These are phyloP conservation scores for Eudasyphora cyanicolor DNA, from an alignment of 2,888 invertebrate genomes.

Conservation along the genomic window DNA sequence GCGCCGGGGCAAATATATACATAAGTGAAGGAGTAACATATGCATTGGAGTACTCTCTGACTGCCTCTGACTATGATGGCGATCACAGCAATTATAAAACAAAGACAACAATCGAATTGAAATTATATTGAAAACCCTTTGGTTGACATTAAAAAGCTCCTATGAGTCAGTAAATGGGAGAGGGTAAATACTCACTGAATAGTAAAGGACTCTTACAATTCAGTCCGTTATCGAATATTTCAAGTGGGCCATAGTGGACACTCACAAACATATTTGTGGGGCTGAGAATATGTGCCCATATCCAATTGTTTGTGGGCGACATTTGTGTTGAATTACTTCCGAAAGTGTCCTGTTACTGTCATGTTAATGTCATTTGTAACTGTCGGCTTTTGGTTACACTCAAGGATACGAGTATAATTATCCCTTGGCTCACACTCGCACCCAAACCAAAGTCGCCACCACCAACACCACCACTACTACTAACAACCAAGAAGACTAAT, in stretches of 20 bases:
- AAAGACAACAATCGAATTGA: background rate
- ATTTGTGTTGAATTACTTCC: conserved; percentile 15
- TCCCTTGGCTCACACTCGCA: background rate
- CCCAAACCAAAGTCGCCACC: background rate
- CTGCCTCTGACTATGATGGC: too few relatives aligned
- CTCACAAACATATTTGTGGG: too few relatives aligned
- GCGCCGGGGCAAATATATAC: too few relatives aligned
- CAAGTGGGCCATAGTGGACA: background rate
- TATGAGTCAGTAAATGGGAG: background rate
- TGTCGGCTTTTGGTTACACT: conserved; percentile 46
- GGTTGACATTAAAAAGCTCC: background rate
- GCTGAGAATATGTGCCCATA: background rate
- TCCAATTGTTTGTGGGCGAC: background rate
- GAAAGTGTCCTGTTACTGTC: conserved; percentile 47
- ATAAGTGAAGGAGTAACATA: too few relatives aligned
- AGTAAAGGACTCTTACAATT: background rate
- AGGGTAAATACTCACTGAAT: background rate
- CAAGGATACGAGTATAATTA: conserved; percentile 35
- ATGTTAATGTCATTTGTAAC: conserved; percentile 48
- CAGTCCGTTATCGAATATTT: background rate
- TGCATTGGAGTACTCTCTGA: too few relatives aligned
- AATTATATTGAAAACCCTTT: background rate
- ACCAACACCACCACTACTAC: too few relatives aligned
- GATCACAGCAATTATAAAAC: background rate
- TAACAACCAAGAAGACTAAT: too few relatives aligned